These are phyloP conservation scores for Parnassius smintheus DNA, from an alignment of 2,888 invertebrate genomes.

Conservation along the genomic window DNA sequence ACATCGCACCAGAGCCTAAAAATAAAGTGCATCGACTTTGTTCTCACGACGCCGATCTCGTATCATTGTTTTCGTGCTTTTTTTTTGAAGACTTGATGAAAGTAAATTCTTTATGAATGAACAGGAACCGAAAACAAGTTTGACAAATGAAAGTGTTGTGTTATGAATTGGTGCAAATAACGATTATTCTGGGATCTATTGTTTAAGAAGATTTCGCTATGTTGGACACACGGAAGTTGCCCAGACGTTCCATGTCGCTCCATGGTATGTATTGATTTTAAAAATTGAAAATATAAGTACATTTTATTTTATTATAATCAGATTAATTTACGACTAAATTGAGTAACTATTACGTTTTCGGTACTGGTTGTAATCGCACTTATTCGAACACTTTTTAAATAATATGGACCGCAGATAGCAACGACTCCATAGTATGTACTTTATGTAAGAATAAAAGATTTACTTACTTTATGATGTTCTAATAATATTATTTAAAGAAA, in stretches of 20 bases:
- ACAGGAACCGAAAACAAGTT: slow-evolving; percentile 62
- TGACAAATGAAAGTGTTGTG: slow-evolving; percentile 68
- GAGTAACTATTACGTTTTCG: no score
- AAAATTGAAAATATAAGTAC: background rate
- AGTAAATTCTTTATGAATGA: slow-evolving; percentile 65
- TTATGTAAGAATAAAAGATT: no score
- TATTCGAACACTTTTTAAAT: no score
- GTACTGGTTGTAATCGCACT: no score
- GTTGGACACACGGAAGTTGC: slow-evolving; percentile 71
- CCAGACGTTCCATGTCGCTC: slow-evolving; percentile 69
- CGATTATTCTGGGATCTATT: slow-evolving; percentile 47
- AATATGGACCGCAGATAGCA: no score
- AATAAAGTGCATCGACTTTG: slow-evolving; percentile 47
- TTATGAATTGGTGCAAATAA: slow-evolving; percentile 63
- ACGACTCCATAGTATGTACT: no score
- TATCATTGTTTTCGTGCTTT: slow-evolving; percentile 51
- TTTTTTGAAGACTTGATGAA: slow-evolving; percentile 54
- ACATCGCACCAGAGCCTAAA: slow-evolving; percentile 36
- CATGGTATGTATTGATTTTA: slow-evolving; percentile 58
- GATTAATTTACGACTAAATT: no score
- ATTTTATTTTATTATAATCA: no score
- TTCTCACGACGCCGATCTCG: slow-evolving; percentile 45
- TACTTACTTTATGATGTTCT: no score
- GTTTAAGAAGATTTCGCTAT: slow-evolving; percentile 56
- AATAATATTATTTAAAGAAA: no score